These are phyloP conservation scores for rat (Rattus norvegicus) DNA, from an alignment of 2,113 vertebrate species.

Conservation along the genomic window DNA sequence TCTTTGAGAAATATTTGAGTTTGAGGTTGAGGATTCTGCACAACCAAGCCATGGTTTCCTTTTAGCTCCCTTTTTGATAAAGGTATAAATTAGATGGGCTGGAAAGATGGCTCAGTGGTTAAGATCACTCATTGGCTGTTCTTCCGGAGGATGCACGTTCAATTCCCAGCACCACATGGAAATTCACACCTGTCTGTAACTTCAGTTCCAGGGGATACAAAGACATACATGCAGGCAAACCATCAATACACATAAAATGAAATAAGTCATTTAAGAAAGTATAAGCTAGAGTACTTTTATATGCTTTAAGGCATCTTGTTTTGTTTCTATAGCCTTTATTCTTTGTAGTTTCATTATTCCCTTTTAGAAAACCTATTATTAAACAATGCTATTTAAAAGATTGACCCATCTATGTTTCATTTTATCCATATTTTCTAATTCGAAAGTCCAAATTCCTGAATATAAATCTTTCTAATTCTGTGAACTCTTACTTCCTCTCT, in stretches of 20 bases:
- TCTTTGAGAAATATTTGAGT: slow-evolving; percentile 53
- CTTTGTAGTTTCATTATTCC: neutral
- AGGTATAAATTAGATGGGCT: neutral
- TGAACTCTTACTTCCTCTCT: slow-evolving; percentile 16
- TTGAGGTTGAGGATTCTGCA: slow-evolving; percentile 32
- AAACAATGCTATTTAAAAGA: slow-evolving; percentile 17
- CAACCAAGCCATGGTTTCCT: neutral
- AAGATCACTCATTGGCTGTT: too few species aligned
- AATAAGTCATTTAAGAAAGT: neutral
- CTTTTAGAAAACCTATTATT: neutral
- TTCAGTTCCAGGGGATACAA: neutral
- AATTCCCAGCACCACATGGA: neutral
- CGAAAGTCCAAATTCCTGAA: slow-evolving; percentile 9
- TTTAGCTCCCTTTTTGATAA: neutral
- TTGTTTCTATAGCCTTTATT: slow-evolving; percentile 41
- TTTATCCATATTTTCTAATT: slow-evolving; percentile 58
- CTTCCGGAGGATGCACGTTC: neutral
- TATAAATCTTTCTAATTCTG: slow-evolving; percentile 60
- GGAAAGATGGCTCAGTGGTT: neutral
- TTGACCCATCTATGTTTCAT: slow-evolving; percentile 1
- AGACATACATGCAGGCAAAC: neutral
- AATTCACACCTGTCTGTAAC: neutral
- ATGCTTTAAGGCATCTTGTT: slow-evolving; percentile 49
- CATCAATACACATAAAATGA: neutral
- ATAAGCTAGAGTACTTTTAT: neutral